Percentiles rank a stretch among this genome's conserved stretches.
Conservation (phyloP, 2,888 invertebrate genomes). For the Phlogophora meticulosa region DNA sequence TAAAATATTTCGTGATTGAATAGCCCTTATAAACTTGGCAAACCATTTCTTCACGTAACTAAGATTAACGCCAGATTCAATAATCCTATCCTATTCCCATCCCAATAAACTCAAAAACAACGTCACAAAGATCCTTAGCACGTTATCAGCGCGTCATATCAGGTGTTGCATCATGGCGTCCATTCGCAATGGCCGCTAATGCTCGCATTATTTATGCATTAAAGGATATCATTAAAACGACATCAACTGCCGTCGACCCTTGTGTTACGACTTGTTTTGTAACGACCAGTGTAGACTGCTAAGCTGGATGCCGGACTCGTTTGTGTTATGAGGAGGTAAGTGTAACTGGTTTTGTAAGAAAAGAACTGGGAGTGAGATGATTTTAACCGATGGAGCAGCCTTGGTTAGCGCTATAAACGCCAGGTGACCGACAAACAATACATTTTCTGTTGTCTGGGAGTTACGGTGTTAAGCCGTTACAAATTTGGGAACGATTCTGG, state of each 20-base stretch:
- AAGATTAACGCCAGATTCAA: no score
- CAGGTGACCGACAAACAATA: no score
- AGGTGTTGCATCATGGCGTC: conserved; percentile 60
- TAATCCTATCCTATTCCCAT: no score
- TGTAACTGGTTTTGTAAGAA: conserved; percentile 19
- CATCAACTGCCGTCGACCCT: conserved; percentile 73
- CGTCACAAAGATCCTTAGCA: conserved; percentile 27
- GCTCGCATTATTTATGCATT: conserved; percentile 83
- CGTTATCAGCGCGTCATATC: conserved; percentile 64
- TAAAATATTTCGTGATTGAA: no score
- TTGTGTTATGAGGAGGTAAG: conserved; percentile 23
- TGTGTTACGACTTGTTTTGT: conserved; percentile 60
- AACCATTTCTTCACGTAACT: no score
- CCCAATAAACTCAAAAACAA: background rate
- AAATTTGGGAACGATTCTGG: no score
- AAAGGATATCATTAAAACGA: conserved; percentile 82
- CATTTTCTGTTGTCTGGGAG: no score
- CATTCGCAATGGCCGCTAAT: conserved; percentile 69
- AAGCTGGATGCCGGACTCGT: conserved; percentile 23
- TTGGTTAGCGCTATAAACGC: no score
- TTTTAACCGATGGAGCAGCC: background rate
- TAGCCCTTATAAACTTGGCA: no score
- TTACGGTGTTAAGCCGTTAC: no score
- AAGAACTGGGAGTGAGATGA: background rate
- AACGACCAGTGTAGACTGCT: conserved; percentile 34